A percentile compares a stretch with the other conserved stretches of the same genome.
Conservation (phyloP, 2,113 vertebrate genomes). For the Cryptoleucopteryx plumbea region DNA sequence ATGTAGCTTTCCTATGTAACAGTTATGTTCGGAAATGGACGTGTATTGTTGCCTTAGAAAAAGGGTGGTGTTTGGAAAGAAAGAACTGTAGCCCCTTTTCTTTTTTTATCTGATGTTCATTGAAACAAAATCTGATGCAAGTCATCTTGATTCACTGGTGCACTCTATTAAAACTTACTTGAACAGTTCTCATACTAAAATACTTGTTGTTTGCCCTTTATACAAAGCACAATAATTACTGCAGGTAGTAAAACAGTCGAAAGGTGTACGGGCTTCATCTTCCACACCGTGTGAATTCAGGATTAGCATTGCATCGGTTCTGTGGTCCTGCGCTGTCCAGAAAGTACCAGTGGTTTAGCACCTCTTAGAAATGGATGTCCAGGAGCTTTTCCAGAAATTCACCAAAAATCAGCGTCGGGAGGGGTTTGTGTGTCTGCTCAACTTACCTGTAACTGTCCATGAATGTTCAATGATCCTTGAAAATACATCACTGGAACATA, state of each 20-base stretch:
- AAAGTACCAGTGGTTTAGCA: not conserved
- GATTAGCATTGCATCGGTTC: not conserved
- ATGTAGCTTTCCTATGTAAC: conserved; percentile 78
- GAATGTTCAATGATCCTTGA: not conserved
- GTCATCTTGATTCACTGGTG: conserved; percentile 82
- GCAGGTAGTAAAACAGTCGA: not conserved
- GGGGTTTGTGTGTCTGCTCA: not conserved
- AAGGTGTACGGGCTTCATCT: not conserved
- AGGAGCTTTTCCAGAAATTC: not conserved
- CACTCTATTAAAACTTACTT: conserved; percentile 89
- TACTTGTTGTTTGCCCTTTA: conserved; percentile 71
- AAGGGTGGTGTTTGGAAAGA: conserved; percentile 73
- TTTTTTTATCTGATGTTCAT: conserved; percentile 67
- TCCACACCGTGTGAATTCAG: not conserved
- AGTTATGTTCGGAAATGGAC: conserved; percentile 74
- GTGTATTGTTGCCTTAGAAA: conserved; percentile 82
- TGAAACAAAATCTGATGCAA: conserved; percentile 73
- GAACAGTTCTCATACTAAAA: conserved; percentile 81
- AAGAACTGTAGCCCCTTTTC: conserved; percentile 67
- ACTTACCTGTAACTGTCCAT: not conserved
- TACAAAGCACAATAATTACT: not conserved
- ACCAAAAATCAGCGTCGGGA: not conserved
- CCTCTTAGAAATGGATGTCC: not conserved
- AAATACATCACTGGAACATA: not conserved
- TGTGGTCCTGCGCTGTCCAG: not conserved